Percentiles rank a stretch among this genome's conserved stretches.
Evolutionary conservation across 2,888 invertebrate species (phyloP).

Genomic region (Beris morrisii): DNA sequence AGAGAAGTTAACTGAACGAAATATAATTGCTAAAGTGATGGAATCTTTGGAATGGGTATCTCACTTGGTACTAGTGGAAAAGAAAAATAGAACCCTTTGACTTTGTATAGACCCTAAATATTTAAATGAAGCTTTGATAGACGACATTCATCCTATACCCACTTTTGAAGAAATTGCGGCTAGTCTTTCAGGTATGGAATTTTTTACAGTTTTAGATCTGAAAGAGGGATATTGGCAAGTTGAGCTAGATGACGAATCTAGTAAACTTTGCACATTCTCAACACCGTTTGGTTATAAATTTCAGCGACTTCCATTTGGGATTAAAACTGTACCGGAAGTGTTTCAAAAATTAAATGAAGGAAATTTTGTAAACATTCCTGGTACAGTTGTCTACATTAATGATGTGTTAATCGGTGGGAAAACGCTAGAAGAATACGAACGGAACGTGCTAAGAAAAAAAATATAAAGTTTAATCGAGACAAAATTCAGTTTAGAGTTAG

Average conservation of each 20-base stretch:
- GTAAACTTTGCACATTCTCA: neutral
- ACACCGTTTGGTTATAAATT: too few species aligned
- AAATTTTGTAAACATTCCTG: neutral
- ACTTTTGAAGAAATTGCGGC: too few species aligned
- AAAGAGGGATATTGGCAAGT: slow-evolving; percentile 1
- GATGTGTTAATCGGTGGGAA: neutral
- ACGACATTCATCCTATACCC: too few species aligned
- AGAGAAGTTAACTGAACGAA: too few species aligned
- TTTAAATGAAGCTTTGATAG: too few species aligned
- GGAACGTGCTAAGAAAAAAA: too few species aligned
- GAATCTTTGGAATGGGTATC: neutral
- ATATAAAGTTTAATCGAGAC: too few species aligned
- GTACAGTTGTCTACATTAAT: neutral
- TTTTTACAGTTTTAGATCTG: neutral
- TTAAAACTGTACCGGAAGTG: neutral
- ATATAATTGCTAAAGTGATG: too few species aligned
- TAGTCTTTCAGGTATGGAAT: neutral
- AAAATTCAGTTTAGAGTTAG: too few species aligned
- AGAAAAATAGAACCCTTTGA: neutral
- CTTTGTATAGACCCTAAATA: neutral
- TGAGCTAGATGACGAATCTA: neutral
- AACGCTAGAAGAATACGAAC: neutral
- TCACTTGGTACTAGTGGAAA: neutral
- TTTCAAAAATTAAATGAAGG: neutral
- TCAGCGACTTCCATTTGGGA: too few species aligned